Evolutionary conservation across 2,113 vertebrate genomes (phyloP).

Genomic region (Vulpes vulpes): DNA sequence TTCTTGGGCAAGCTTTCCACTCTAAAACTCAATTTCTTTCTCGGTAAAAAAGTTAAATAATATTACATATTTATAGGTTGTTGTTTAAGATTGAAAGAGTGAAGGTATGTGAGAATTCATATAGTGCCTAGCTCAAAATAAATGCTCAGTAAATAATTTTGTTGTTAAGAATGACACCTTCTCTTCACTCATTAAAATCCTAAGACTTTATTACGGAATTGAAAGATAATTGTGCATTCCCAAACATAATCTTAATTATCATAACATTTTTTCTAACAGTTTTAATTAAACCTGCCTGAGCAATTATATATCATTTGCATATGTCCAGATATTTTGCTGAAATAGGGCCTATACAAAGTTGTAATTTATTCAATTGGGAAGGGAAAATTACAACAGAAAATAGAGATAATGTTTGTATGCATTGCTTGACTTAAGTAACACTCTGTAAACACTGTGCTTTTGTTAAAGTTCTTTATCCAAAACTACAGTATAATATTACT

Average conservation of each 20-base stretch:
- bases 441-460: background rate
- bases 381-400: constrained; percentile 34
- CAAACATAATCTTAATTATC: constrained; percentile 51
- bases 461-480: background rate
- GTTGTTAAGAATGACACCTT: background rate
- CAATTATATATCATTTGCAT: constrained; percentile 28
- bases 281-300: constrained; percentile 68
- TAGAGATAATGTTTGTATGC: background rate
- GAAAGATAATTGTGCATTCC: constrained; percentile 24
- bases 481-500: background rate
- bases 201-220: constrained; percentile 50
- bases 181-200: background rate
- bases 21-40: background rate
- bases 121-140: background rate
- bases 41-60: background rate
- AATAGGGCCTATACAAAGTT: background rate
- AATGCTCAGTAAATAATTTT: background rate
- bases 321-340: constrained; percentile 51
- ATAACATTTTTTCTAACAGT: constrained; percentile 23
- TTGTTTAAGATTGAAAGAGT: background rate
- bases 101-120: background rate
- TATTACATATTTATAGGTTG: background rate
- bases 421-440: background rate
- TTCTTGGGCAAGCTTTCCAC: background rate
- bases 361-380: constrained; percentile 13